Base-by-base conservation (phyloP, 2,888 invertebrate genomes). In the Dynastes maya region DNA sequence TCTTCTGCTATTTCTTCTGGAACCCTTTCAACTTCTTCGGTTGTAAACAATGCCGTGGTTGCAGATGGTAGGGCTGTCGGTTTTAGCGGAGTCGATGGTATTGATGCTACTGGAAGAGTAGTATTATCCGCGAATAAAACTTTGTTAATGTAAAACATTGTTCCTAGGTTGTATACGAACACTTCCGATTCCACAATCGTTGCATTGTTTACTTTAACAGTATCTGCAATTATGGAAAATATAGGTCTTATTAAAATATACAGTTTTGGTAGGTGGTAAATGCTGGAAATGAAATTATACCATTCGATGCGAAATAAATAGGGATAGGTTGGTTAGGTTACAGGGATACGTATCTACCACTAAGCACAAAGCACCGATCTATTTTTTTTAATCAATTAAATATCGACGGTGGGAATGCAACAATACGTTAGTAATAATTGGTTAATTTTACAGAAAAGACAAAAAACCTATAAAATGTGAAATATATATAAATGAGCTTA, bases 101-200 rank as follows among this genome's bases (percentile, higher is more conserved):
- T 55, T 27, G 83, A 84, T n/a, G 84, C 84, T 45, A 83, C 81
- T 63, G 85, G 84, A 63, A 86, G 78, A 65, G 83, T 83, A 61
- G 85, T 86, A 13, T 82, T 80, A 45, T 83, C 86, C 5, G 89
- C 88, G 84, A 91, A 92, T 6, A 92, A 87, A 78, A 92, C 90
- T 82, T 91, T 90, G 83, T 92, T 91, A 78, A 92, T 89, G 84
- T 91, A 92, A 86, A 91, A 92, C 92, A 92, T 92, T 78, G 92
- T 92, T 65, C 92, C 92, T 82, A 92, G 86, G 85, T 92, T 92
- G 86, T 92, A 93, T 55, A 93, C 92, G 84, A 92, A 92, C 29
- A 92, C 90, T 86, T 92, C 92, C 83, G 91, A 91, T 85, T 92
- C 91, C 27, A 91, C 90, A 58, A 92, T 91, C 81, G 90, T 89